These are phyloP conservation scores for Sebastolobus altivelis DNA, from an alignment of 2,797 vertebrate species.

Conservation along the genomic window DNA sequence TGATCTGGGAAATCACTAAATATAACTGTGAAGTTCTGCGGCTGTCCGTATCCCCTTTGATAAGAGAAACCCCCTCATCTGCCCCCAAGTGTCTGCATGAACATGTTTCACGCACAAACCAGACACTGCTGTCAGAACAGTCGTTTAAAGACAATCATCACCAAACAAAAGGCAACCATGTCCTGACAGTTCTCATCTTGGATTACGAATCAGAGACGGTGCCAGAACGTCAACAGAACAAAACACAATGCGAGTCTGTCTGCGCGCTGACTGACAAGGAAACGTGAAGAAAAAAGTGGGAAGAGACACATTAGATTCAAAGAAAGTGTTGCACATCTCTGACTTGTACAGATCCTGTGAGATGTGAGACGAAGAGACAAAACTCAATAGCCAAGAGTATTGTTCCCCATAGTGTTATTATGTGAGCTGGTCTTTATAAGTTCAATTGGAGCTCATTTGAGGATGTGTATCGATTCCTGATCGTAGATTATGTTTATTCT, in stretches of 20 bases:
- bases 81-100: constrained; percentile 42
- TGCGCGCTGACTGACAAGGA: constrained; percentile 9
- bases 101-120: constrained; percentile 19
- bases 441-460: constrained; percentile 70
- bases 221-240: constrained; percentile 7
- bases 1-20: constrained; percentile 15
- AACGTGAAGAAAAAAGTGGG: not conserved
- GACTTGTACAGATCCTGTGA: not conserved
- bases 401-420: not conserved
- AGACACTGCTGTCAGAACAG: constrained; percentile 38
- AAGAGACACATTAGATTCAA: not conserved
- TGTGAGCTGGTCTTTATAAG: constrained; percentile 53
- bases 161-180: constrained; percentile 4
- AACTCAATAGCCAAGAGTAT: not conserved
- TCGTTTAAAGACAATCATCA: constrained; percentile 15
- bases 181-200: constrained; percentile 20
- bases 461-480: constrained; percentile 65
- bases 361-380: not conserved
- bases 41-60: constrained; percentile 43
- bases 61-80: constrained; percentile 58
- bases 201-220: constrained; percentile 35
- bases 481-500: constrained; percentile 66
- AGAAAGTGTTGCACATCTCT: not conserved
- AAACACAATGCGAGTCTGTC: constrained; percentile 16
- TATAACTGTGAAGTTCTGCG: constrained; percentile 24